Conservation (phyloP, 2,113 vertebrate species). For the Phrynosoma platyrhinos region DNA sequence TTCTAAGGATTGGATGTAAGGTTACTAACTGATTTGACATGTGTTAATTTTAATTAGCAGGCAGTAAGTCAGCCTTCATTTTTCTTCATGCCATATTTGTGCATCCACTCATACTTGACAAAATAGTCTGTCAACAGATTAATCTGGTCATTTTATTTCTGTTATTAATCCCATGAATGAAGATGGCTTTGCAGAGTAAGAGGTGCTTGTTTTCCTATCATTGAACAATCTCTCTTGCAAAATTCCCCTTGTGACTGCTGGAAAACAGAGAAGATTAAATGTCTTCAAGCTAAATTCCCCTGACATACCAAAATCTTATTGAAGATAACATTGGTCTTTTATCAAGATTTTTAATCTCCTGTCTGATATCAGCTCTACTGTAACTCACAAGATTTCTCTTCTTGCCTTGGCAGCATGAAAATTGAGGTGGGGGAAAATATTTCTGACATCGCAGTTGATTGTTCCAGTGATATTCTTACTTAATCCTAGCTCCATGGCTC, state of each 20-base stretch:
- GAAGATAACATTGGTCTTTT: too few species aligned
- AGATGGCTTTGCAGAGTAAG: background rate
- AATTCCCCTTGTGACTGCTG: background rate
- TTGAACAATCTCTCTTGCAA: background rate
- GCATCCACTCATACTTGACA: background rate
- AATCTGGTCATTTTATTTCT: rapidly evolving
- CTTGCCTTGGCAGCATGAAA: too few species aligned
- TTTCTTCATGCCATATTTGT: conserved; percentile 11
- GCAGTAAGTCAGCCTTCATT: conserved; percentile 7
- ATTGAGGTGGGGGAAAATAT: too few species aligned
- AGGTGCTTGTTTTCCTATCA: background rate
- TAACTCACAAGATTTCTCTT: too few species aligned
- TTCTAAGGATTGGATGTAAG: background rate
- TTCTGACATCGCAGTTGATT: too few species aligned
- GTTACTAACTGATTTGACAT: background rate
- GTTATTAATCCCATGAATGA: background rate
- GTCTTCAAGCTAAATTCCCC: too few species aligned
- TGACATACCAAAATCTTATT: too few species aligned
- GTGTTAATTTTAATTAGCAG: conserved; percentile 12
- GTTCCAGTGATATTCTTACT: too few species aligned
- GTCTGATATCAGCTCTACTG: too few species aligned
- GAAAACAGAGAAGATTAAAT: too few species aligned
- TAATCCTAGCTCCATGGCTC: too few species aligned
- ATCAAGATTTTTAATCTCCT: too few species aligned
- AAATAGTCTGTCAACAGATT: background rate